Evolutionary conservation across 2,888 invertebrate species (phyloP).

Genomic region (Yponomeuta evonymella): DNA sequence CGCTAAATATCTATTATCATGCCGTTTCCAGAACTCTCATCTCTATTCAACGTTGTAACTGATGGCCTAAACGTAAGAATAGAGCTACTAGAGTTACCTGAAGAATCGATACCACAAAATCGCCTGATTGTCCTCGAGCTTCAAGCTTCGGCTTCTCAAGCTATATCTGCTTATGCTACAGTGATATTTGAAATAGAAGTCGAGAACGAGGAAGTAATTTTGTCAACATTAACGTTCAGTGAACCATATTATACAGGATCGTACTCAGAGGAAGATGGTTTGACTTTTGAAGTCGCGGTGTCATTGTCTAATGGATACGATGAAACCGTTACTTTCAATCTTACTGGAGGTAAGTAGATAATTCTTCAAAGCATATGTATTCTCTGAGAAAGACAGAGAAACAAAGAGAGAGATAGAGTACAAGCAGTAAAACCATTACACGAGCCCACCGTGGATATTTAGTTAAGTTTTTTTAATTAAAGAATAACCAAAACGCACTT

Average conservation of each 20-base stretch:
- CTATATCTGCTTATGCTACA: slow-evolving; percentile 29
- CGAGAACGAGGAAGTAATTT: slow-evolving; percentile 18
- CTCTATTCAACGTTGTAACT: too few species aligned
- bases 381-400: too few species aligned
- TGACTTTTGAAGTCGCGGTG: slow-evolving; percentile 25
- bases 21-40: too few species aligned
- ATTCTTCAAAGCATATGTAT: too few species aligned
- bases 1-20: too few species aligned
- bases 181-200: slow-evolving; percentile 29
- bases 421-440: too few species aligned
- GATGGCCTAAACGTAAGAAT: too few species aligned
- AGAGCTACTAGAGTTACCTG: slow-evolving; percentile 26
- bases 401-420: too few species aligned
- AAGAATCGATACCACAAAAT: slow-evolving; percentile 29
- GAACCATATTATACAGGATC: slow-evolving; percentile 33
- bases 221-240: slow-evolving; percentile 23
- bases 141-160: slow-evolving; percentile 28
- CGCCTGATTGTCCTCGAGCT: slow-evolving; percentile 30
- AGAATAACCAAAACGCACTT: too few species aligned
- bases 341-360: slow-evolving; percentile 32
- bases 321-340: slow-evolving; percentile 27
- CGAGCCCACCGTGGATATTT: too few species aligned
- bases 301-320: slow-evolving; percentile 28
- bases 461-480: too few species aligned
- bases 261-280: slow-evolving; percentile 23